Conservation (phyloP, 2,113 vertebrate species). For the Hemiprocne comata region DNA sequence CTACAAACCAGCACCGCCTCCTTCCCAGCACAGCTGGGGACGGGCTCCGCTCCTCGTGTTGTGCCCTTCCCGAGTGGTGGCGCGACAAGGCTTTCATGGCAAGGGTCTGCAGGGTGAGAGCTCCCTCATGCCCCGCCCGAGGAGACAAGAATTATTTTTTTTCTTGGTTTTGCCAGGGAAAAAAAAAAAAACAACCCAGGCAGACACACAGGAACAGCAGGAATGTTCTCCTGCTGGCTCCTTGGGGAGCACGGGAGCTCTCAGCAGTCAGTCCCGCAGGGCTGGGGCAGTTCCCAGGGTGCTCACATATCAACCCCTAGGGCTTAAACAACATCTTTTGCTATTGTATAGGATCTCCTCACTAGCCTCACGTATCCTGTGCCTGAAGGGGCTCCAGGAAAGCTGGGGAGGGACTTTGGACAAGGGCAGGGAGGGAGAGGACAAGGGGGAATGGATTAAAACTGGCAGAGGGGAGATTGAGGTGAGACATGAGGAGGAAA, state of each 20-base stretch:
- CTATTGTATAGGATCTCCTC: neutral
- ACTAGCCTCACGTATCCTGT: neutral
- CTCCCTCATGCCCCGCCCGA: neutral
- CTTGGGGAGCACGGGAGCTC: neutral
- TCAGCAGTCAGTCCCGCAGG: fast-evolving
- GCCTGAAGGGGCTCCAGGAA: too few species aligned
- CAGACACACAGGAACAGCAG: neutral
- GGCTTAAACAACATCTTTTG: neutral
- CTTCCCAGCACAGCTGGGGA: constrained; percentile 52
- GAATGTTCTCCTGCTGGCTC: neutral
- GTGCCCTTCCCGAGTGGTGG: neutral
- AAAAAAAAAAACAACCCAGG: neutral
- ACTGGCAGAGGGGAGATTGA: too few species aligned
- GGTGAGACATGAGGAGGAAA: too few species aligned
- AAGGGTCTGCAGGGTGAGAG: neutral
- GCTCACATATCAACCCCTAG: neutral
- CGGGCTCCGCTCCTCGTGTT: neutral
- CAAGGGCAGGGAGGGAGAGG: too few species aligned
- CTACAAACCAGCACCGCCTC: neutral
- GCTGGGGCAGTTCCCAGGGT: neutral
- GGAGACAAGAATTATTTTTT: neutral
- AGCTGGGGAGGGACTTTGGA: too few species aligned
- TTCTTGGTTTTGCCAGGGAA: neutral
- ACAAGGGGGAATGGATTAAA: too few species aligned
- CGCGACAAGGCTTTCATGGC: neutral